Conservation (phyloP, 2,888 invertebrate species). For the Tenthredo notha region DNA sequence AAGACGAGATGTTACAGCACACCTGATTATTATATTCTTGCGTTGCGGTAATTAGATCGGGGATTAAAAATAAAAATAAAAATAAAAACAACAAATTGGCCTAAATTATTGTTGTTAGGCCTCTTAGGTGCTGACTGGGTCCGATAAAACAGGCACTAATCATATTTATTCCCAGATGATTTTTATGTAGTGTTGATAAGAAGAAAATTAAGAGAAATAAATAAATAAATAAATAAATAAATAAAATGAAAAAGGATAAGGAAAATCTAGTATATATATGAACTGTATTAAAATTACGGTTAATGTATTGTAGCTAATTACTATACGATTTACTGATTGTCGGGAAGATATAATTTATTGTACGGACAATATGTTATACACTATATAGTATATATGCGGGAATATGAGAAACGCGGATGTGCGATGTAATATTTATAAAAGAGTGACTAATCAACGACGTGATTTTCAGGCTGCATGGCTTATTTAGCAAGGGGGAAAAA, state of each 20-base stretch:
- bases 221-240: not conserved
- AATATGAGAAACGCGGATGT: not conserved
- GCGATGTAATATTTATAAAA: not conserved
- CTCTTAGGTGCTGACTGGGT: too few species aligned
- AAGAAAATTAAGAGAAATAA: not conserved
- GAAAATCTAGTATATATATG: not conserved
- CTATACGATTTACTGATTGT: not conserved
- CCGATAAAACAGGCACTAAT: not conserved
- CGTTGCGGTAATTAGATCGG: not conserved
- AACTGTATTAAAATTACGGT: not conserved
- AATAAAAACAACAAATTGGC: not conserved
- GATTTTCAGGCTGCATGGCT: conserved; percentile 1
- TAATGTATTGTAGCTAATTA: not conserved
- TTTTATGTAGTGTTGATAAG: not conserved
- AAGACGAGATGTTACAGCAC: too few species aligned
- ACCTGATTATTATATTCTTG: too few species aligned
- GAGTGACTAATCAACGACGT: not conserved
- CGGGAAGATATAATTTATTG: not conserved
- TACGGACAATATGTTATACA: not conserved
- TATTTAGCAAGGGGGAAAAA: not conserved
- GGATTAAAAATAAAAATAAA: not conserved
- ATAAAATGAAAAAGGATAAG: not conserved
- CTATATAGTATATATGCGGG: not conserved
- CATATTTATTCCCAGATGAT: not conserved
- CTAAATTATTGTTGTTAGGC: not conserved